Percentiles rank a stretch among this genome's conserved stretches.
Evolutionary conservation across 2,797 vertebrate genomes (phyloP).

Genomic region (Channa striata): DNA sequence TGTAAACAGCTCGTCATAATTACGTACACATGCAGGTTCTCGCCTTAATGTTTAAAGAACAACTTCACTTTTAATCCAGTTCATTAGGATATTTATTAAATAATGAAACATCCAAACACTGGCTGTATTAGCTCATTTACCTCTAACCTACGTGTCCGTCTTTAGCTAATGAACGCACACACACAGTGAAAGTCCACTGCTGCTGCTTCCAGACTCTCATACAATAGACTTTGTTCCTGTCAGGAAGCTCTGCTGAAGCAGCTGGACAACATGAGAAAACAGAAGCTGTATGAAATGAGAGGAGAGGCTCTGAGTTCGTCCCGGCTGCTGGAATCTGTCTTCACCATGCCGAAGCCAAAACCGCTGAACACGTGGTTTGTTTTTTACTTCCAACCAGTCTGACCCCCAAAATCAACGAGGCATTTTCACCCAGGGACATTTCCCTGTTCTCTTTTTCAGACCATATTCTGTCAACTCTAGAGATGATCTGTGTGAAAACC

Average conservation of each 20-base stretch:
- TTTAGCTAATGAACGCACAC: conserved; percentile 10
- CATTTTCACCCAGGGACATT: no score
- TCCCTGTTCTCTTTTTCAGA: no score
- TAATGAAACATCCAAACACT: background rate
- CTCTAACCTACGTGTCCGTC: conserved; percentile 34
- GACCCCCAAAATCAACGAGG: no score
- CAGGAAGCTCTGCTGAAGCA: conserved; percentile 65
- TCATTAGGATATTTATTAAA: background rate
- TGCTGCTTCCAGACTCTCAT: conserved; percentile 40
- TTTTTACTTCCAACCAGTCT: no score
- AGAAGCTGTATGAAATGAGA: background rate
- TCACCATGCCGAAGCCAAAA: no score
- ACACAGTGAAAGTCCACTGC: conserved; percentile 61
- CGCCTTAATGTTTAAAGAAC: no score
- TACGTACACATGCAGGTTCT: background rate
- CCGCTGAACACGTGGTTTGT: no score
- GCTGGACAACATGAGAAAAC: conserved; percentile 18
- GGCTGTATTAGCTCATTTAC: conserved; percentile 4
- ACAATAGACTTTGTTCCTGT: conserved; percentile 74
- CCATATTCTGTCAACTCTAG: no score
- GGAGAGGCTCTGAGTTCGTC: no score
- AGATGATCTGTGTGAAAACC: no score
- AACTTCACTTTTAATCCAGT: background rate
- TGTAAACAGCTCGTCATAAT: no score
- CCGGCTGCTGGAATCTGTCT: no score